Evolutionary conservation across 1,140 invertebrate species (phyloP).

Genomic region (Manduca sexta): DNA sequence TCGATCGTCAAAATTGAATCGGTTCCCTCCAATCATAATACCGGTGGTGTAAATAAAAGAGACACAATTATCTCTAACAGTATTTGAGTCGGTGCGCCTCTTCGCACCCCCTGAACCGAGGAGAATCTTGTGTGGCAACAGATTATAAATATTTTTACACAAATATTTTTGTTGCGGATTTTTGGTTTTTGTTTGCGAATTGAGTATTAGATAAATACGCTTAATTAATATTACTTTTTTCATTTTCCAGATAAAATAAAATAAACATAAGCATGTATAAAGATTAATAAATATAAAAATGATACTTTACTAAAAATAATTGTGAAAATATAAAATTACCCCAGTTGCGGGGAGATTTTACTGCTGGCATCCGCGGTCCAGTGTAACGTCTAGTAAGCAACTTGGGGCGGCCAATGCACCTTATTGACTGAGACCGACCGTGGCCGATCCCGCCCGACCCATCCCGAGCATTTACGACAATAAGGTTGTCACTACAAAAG

Average conservation of each 20-base stretch:
- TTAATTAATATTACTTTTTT: too few relatives aligned
- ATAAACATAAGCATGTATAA: too few relatives aligned
- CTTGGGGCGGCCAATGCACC: slow-evolving; percentile 32
- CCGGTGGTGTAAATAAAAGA: slow-evolving; percentile 41
- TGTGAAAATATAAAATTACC: background rate
- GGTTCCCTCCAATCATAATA: slow-evolving; percentile 16
- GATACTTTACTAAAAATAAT: too few relatives aligned
- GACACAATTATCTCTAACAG: slow-evolving; percentile 44
- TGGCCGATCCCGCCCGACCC: slow-evolving; percentile 22
- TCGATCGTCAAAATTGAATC: background rate
- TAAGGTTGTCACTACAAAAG: slow-evolving; percentile 26
- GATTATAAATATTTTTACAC: slow-evolving; percentile 2
- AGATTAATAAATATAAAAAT: too few relatives aligned
- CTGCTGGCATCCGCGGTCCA: slow-evolving; percentile 14
- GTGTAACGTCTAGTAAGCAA: slow-evolving; percentile 26
- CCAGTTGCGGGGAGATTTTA: slow-evolving; percentile 17
- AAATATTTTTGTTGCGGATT: too few relatives aligned
- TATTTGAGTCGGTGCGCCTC: slow-evolving; percentile 31
- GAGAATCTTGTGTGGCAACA: slow-evolving; percentile 23
- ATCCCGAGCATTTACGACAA: slow-evolving; percentile 18
- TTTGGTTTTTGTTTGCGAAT: too few relatives aligned
- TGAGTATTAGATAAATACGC: too few relatives aligned
- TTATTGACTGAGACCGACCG: slow-evolving; percentile 38
- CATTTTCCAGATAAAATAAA: too few relatives aligned
- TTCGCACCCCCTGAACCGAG: slow-evolving; percentile 32